A percentile compares a stretch with the other conserved stretches of the same genome.
Evolutionary conservation across 2,797 vertebrate genomes (phyloP).

Genomic region (Pelochelys cantorii): DNA sequence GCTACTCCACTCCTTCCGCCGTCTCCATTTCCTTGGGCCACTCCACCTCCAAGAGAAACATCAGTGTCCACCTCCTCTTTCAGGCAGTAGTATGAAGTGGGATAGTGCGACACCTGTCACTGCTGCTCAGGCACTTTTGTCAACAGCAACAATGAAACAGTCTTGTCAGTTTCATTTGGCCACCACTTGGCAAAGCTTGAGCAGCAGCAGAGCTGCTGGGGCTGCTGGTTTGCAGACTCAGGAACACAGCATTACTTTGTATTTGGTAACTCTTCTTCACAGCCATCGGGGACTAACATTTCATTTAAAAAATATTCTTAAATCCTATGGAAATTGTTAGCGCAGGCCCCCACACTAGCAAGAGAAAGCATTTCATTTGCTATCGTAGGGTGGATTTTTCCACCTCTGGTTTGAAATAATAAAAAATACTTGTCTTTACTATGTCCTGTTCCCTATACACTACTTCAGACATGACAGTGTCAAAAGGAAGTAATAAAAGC

Average conservation of each 20-base stretch:
- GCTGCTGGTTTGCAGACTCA: background rate
- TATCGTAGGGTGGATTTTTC: slow-evolving; percentile 27
- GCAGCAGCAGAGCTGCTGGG: background rate
- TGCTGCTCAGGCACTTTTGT: background rate
- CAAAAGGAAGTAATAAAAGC: slow-evolving; percentile 48
- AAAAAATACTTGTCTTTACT: slow-evolving; percentile 35
- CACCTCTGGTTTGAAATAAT: slow-evolving; percentile 42
- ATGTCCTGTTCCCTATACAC: slow-evolving; percentile 27
- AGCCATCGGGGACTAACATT: background rate
- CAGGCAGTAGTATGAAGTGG: slow-evolving; percentile 30
- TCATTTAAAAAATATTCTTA: background rate
- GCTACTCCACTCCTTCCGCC: slow-evolving; percentile 34
- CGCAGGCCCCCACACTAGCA: slow-evolving; percentile 21
- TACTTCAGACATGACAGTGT: background rate
- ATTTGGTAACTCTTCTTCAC: background rate
- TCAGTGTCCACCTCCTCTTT: slow-evolving; percentile 46
- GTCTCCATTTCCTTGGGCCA: slow-evolving; percentile 52
- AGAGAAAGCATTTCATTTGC: slow-evolving; percentile 34
- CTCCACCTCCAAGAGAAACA: background rate
- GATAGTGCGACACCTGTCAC: slow-evolving; percentile 40
- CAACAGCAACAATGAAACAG: background rate
- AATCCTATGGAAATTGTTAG: slow-evolving; percentile 33
- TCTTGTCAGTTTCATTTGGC: background rate
- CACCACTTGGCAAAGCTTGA: background rate
- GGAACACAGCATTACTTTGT: background rate